Base-by-base conservation (phyloP, 2,113 vertebrate species). In the Dunckerocampus dactyliophorus region DNA sequence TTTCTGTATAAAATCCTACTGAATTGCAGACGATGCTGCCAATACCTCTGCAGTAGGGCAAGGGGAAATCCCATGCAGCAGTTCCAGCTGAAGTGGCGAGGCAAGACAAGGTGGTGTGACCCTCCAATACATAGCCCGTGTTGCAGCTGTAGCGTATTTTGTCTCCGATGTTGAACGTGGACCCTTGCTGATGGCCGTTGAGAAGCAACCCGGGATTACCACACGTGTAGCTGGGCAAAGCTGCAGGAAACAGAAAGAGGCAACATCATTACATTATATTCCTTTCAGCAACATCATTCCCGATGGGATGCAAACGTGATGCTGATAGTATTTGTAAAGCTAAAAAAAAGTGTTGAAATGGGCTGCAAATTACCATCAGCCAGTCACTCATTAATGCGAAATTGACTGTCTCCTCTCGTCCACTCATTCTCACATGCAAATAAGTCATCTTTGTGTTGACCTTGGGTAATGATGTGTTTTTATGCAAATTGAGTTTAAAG, bases 141-240 rank as follows among this genome's bases (percentile, higher is more conserved):
- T 93, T 95, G 79, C 97, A 99, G 92, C 95, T 95, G 87, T 94
- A 99, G 48, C 96, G 93, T 86, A 98, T 95, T 87, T 95, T 96
- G 90, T 98, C 95, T 0, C 97, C 97, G 0, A 99, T 89, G 82
- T 93, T 96, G 90, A 96, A 99, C 1, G 93, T 95, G 0, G 92
- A 90, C 1, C 96, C 97, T 31, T 98, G 97, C 84, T 97, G 96
- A 59, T 94, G 47, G 48, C 96, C 96, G 0, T 99, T 98, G 78
- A 90, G 89, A 69, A 98, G 92, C 79, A 92, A 88, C 19, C 97
- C 97, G 0, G 97, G 97, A 71, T 97, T 98, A 53, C 97, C 97
- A 2, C 97, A 99, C 0, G 95, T 98, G 74, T 98, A 96, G 69
- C 97, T 98, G 31, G 95, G 95, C 53, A 99, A 89, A 69, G 94